phyloP scores from a whole-genome alignment of 2,113 vertebrate genomes.

The Carettochelys insculpta region DNA sequence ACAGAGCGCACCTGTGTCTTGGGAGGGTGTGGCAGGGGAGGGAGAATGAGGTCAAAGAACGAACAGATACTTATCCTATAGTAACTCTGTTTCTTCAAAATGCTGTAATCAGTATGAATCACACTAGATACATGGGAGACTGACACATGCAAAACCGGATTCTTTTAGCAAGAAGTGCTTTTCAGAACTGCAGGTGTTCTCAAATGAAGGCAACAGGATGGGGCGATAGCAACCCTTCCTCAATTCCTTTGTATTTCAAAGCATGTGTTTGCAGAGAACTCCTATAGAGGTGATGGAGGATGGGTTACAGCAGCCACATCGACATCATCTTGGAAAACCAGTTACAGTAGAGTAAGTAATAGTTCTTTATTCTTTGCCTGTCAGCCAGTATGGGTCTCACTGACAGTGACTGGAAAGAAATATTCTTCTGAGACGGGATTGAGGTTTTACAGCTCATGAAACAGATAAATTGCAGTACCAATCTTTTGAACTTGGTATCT shows the following conservation, averaged over 20 bases:
- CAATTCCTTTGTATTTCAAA: background rate
- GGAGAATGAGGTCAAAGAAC: no score
- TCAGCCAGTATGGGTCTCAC: background rate
- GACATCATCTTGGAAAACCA: background rate
- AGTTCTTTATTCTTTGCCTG: background rate
- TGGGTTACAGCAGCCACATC: background rate
- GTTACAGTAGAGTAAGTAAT: background rate
- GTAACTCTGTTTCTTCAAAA: background rate
- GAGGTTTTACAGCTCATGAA: background rate
- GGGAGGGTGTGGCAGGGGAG: background rate
- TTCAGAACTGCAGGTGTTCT: background rate
- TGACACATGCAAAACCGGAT: background rate
- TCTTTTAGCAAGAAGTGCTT: background rate
- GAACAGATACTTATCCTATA: background rate
- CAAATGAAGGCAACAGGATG: background rate
- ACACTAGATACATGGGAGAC: background rate
- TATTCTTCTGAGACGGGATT: background rate
- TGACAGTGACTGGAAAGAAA: background rate
- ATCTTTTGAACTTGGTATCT: background rate
- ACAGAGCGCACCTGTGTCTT: background rate
- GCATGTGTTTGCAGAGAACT: background rate
- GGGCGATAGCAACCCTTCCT: background rate
- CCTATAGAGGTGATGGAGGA: background rate
- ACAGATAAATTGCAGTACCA: background rate
- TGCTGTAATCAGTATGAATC: background rate